These are phyloP conservation scores for Threskiornis aethiopicus DNA, from an alignment of 2,797 vertebrate species.

Conservation along the genomic window DNA sequence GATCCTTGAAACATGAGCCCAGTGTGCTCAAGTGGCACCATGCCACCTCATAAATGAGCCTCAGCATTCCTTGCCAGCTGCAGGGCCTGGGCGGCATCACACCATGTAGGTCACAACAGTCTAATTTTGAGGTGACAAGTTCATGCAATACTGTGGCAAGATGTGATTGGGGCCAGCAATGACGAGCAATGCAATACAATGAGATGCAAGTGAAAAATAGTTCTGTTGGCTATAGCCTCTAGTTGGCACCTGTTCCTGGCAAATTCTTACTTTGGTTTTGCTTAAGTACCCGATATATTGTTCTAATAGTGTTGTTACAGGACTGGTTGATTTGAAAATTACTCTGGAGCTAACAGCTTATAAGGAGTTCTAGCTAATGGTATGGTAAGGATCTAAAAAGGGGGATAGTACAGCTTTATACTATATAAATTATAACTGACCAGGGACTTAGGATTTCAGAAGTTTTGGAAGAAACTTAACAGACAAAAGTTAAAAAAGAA, in stretches of 20 bases:
- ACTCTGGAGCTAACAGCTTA: background rate
- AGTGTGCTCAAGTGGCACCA: background rate
- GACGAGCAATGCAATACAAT: background rate
- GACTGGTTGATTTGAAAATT: background rate
- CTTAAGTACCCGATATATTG: background rate
- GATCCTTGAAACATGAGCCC: background rate
- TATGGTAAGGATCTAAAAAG: background rate
- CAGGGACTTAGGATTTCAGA: background rate
- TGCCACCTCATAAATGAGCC: background rate
- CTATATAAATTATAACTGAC: background rate
- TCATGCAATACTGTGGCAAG: background rate
- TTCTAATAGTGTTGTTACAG: background rate
- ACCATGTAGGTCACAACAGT: background rate
- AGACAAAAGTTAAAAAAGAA: background rate
- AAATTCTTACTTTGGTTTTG: background rate
- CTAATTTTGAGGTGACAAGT: background rate
- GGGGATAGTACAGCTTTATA: background rate
- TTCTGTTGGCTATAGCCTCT: background rate
- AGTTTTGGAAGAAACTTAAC: background rate
- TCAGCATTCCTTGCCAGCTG: background rate
- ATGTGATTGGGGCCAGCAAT: background rate
- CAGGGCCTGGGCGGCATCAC: rapidly evolving
- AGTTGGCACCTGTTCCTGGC: background rate
- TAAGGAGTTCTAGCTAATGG: background rate
- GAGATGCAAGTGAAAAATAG: background rate